Base-by-base conservation (phyloP, 2,888 invertebrate species). In the Lacanobia wlatinum region DNA sequence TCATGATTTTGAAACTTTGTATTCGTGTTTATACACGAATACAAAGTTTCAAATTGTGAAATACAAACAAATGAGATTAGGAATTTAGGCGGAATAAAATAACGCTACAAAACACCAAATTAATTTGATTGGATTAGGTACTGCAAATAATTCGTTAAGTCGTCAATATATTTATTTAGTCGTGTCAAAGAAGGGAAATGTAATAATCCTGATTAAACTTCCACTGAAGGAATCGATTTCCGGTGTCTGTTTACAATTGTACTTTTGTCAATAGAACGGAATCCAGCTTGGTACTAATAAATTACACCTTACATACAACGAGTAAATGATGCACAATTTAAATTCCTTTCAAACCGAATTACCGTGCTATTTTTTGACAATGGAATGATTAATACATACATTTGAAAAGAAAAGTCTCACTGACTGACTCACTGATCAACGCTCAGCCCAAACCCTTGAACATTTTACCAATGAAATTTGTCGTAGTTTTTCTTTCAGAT, bases 211-310 rank as follows among this genome's bases (percentile, higher is more conserved):
- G 56, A 72, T 64, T 76, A 40, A 76, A 60, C 21, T 8, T 75
- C 48, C 16, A 75, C 16, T 63, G 4, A 46, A 56, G 53, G 12
- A 43, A 67, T 67, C 23, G 63, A 72, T 72, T 70, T 77, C 71
- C 67, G 64, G 50, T n/a, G 23, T 65, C 23, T 53, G 1, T 68
- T 56, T 50, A 59, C 10, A 38, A 16, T 28, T 50, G 21, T 23
- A 52, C 16, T 58, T 64, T 66, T 60, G 59, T 65, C 34, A 80
- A 64, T 50, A 38, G 10, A 63, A 59, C 9, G 43, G 23, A 68
- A 73, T 66, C 14, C 28, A 53, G 38, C 14, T 2, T 58, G 40
- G 48, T 7, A 38, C 18, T 46, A 53, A 60, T 50, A 60, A 18
- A 61, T 66, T 8, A 58, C 7, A 65, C 6, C 18, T 40, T 8